Evolutionary conservation across 2,113 vertebrate genomes (phyloP).

Genomic region (Nibea coibor): DNA sequence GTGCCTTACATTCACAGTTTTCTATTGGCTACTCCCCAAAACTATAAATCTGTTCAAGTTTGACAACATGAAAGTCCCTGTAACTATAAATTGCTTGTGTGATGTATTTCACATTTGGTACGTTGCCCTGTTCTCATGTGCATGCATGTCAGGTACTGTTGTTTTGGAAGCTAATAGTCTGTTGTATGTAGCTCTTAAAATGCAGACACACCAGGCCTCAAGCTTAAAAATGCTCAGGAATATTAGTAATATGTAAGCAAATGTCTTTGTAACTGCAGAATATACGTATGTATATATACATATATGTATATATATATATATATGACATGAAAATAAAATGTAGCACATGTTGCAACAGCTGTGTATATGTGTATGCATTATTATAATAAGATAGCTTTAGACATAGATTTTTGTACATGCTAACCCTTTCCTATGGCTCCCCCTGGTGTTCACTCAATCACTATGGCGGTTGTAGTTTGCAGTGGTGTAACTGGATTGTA

Average conservation of each 20-base stretch:
- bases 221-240: slow-evolving; percentile 80
- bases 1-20: slow-evolving; percentile 74
- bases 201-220: slow-evolving; percentile 68
- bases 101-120: slow-evolving; percentile 50
- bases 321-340: slow-evolving; percentile 66
- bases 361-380: slow-evolving; percentile 12
- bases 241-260: slow-evolving; percentile 63
- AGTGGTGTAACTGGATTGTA: too few species aligned
- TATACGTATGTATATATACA: too few species aligned
- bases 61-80: slow-evolving; percentile 10
- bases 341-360: not conserved
- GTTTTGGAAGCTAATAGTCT: slow-evolving; percentile 46
- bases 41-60: slow-evolving; percentile 28
- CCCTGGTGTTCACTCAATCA: slow-evolving; percentile 2
- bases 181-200: slow-evolving; percentile 60
- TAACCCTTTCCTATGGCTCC: not conserved
- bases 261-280: slow-evolving; percentile 71
- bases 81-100: slow-evolving; percentile 27
- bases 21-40: slow-evolving; percentile 25
- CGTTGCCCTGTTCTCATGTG: slow-evolving; percentile 33
- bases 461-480: too few species aligned
- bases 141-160: slow-evolving; percentile 62
- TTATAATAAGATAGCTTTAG: not conserved
- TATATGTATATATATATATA: slow-evolving; percentile 13
- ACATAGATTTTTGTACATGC: not conserved